Percentiles rank a stretch among this genome's conserved stretches.
phyloP scores from a whole-genome alignment of 2,797 vertebrate species.

The Mormyrus proboscirostris region DNA sequence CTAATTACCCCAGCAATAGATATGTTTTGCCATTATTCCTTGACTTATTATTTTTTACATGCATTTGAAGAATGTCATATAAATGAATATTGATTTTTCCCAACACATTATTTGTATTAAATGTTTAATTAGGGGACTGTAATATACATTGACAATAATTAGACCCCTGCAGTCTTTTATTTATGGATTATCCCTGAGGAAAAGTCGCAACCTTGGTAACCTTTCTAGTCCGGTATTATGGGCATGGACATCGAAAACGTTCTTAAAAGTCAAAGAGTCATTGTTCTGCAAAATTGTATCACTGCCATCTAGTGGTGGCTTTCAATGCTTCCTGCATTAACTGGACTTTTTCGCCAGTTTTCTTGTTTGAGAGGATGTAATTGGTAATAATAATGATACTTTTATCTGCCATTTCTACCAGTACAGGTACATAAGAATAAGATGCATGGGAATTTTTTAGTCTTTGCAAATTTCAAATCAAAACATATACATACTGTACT shows the following conservation, averaged over 20 bases:
- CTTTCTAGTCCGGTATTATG: neutral
- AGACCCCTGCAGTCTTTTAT: neutral
- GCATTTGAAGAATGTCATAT: neutral
- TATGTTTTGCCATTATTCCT: neutral
- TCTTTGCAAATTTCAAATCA: neutral
- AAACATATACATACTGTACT: neutral
- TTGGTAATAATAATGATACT: neutral
- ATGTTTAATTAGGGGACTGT: neutral
- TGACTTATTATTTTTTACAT: neutral
- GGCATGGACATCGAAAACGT: neutral
- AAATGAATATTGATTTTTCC: neutral
- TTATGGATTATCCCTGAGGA: neutral
- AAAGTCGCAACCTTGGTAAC: neutral
- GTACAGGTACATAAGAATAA: neutral
- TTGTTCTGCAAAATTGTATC: neutral
- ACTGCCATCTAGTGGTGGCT: slow-evolving; percentile 19
- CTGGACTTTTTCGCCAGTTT: neutral
- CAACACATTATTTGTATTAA: neutral
- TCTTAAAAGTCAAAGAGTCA: neutral
- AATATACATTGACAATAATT: neutral
- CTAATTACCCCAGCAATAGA: neutral
- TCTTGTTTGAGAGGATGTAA: neutral
- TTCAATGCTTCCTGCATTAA: neutral
- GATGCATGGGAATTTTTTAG: neutral
- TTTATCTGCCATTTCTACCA: neutral